phyloP scores from a whole-genome alignment of 2,797 vertebrate genomes.

The Cyclopterus lumpus region DNA sequence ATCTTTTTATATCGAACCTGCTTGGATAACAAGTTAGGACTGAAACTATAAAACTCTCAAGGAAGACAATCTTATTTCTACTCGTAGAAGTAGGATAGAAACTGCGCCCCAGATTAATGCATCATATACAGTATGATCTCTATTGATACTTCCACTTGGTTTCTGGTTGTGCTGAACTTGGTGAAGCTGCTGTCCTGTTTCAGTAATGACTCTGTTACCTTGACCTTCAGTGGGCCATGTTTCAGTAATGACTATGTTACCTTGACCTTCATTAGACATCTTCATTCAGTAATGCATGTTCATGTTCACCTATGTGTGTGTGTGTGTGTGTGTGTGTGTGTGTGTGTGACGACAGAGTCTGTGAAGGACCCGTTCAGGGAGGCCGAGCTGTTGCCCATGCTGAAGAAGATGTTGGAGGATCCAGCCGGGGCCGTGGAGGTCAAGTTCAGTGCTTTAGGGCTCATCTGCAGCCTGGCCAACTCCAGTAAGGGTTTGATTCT shows the following conservation, averaged over 20 bases:
- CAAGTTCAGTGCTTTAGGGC: slow-evolving; percentile 88
- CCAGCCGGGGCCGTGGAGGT: slow-evolving; percentile 87
- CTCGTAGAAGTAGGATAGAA: no score
- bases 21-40: neutral
- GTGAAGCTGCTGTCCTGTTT: neutral
- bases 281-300: neutral
- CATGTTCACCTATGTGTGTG: slow-evolving; percentile 1
- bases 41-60: neutral
- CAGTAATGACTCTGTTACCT: neutral
- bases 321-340: neutral
- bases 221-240: neutral
- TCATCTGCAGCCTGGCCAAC: slow-evolving; percentile 89
- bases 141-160: no score
- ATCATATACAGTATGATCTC: no score
- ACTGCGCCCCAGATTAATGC: no score
- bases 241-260: neutral
- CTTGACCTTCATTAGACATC: no score
- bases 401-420: slow-evolving; percentile 88
- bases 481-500: slow-evolving; percentile 79
- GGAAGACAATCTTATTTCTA: neutral
- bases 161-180: no score
- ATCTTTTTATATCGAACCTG: neutral
- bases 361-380: slow-evolving; percentile 84
- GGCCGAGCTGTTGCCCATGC: slow-evolving; percentile 80
- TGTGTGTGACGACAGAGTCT: slow-evolving; percentile 75